Percentiles rank a stretch among this genome's conserved stretches.
Conservation (phyloP, 2,113 vertebrate genomes). For the Maccullochella peelii region DNA sequence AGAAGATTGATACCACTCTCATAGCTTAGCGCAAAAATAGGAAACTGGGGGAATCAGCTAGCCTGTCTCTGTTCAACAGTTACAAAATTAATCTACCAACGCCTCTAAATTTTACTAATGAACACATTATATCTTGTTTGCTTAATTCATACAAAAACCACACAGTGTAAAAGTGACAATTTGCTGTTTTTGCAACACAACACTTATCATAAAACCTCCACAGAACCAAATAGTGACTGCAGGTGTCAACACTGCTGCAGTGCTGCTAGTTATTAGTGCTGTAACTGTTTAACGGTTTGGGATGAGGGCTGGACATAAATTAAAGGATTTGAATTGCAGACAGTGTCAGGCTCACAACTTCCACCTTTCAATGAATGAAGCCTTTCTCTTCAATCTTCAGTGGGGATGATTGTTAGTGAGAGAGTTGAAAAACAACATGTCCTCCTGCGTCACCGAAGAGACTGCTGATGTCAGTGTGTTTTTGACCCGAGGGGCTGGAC, state of each 20-base stretch:
- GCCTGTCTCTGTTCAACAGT: too few relatives aligned
- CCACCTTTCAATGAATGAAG: conserved; percentile 52
- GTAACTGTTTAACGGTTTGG: conserved; percentile 1
- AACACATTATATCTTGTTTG: too few relatives aligned
- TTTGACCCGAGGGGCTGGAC: conserved; percentile 44
- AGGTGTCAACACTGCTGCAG: not conserved
- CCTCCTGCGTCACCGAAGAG: conserved; percentile 56
- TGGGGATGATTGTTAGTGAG: conserved; percentile 13
- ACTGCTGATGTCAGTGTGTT: conserved; percentile 69
- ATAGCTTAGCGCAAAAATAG: too few relatives aligned
- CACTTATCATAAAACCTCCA: not conserved
- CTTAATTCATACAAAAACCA: too few relatives aligned
- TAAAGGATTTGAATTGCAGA: conserved; percentile 34
- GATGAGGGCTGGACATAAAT: conserved; percentile 23
- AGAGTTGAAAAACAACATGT: conserved; percentile 67
- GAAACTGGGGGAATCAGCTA: too few relatives aligned
- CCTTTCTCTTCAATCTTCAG: conserved; percentile 43
- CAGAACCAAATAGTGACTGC: not conserved
- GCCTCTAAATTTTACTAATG: too few relatives aligned
- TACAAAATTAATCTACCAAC: too few relatives aligned
- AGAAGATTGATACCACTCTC: not conserved
- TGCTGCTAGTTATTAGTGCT: conserved; percentile 14
- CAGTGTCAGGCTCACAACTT: conserved; percentile 34
- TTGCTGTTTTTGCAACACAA: not conserved
- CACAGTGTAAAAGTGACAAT: too few relatives aligned